phyloP scores from a whole-genome alignment of 2,113 vertebrate species.

The Dicentrarchus labrax region DNA sequence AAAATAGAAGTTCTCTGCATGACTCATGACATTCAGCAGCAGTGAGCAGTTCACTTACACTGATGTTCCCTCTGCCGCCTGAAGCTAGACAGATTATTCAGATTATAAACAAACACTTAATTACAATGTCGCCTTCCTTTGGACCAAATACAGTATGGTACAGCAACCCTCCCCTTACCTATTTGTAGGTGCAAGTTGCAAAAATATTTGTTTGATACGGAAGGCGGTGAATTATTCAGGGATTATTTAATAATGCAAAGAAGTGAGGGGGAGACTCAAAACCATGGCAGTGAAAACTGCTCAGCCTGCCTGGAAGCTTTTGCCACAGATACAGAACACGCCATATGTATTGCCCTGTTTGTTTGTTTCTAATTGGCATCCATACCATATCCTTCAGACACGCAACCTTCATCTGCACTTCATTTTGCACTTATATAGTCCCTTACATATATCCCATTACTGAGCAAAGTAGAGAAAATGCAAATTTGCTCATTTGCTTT shows the following conservation, averaged over 20 bases:
- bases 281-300: constrained; percentile 79
- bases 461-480: constrained; percentile 52
- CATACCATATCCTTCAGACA: constrained; percentile 9
- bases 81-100: neutral
- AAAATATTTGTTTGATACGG: constrained; percentile 88
- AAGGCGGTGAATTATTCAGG: constrained; percentile 89
- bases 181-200: constrained; percentile 84
- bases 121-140: neutral
- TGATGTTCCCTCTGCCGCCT: neutral
- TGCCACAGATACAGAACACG: constrained; percentile 46
- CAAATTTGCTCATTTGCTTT: constrained; percentile 52
- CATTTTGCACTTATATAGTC: constrained; percentile 26
- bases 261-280: constrained; percentile 84
- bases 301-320: constrained; percentile 74
- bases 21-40: constrained; percentile 27
- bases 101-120: constrained; percentile 4
- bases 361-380: constrained; percentile 59
- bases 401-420: constrained; percentile 34
- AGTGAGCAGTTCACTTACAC: neutral
- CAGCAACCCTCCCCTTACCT: constrained; percentile 29
- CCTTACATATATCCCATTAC: constrained; percentile 44
- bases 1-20: neutral
- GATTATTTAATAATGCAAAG: constrained; percentile 92
- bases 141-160: neutral
- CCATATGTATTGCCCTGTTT: constrained; percentile 53